These are phyloP conservation scores for Megaleporinus macrocephalus DNA, from an alignment of 2,113 vertebrate genomes.

Conservation along the genomic window DNA sequence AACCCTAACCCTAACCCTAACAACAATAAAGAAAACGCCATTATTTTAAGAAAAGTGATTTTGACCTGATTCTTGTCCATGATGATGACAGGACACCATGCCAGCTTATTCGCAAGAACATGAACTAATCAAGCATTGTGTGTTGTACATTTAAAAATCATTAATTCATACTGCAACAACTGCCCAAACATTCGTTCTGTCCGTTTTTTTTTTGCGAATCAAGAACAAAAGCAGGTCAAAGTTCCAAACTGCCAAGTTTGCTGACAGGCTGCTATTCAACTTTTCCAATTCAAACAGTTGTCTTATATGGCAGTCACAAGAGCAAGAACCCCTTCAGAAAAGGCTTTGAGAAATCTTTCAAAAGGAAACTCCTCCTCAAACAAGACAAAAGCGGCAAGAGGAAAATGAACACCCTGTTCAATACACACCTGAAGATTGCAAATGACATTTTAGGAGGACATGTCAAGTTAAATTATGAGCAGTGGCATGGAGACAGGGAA, in stretches of 20 bases:
- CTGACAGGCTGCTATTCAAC: not conserved
- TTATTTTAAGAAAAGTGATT: too few relatives aligned
- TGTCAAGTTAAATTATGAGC: not conserved
- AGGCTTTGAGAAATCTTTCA: not conserved
- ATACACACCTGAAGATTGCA: not conserved
- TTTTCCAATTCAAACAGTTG: not conserved
- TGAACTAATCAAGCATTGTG: not conserved
- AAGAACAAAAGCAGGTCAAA: too few relatives aligned
- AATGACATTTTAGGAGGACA: conserved; percentile 1
- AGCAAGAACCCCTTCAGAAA: not conserved
- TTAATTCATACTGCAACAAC: too few relatives aligned
- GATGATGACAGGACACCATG: too few relatives aligned
- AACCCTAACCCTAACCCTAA: too few relatives aligned
- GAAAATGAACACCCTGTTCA: not conserved
- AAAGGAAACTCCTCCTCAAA: not conserved
- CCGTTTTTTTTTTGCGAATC: too few relatives aligned
- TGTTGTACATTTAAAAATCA: not conserved
- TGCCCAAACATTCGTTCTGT: too few relatives aligned
- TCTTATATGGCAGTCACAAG: not conserved
- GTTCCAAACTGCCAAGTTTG: not conserved
- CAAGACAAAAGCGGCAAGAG: not conserved
- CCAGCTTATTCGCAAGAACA: too few relatives aligned
- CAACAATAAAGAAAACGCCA: too few relatives aligned
- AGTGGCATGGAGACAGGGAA: not conserved
- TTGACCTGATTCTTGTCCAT: not conserved